These are phyloP conservation scores for Speoplatyrhinus poulsoni DNA, from an alignment of 2,113 vertebrate species.

Conservation along the genomic window DNA sequence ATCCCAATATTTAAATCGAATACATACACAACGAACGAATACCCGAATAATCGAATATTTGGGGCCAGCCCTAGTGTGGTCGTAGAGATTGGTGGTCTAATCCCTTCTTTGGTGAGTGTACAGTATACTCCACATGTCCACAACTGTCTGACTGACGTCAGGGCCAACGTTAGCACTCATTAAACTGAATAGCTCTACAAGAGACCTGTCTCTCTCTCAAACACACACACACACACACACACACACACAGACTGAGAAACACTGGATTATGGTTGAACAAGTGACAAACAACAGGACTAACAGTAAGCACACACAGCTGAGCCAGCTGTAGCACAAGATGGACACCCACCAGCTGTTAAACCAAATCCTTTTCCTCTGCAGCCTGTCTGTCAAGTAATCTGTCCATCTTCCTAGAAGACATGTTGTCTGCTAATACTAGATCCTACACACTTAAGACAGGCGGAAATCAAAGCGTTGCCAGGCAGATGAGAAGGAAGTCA, in stretches of 20 bases:
- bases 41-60: too few species aligned
- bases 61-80: too few species aligned
- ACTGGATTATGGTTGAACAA: constrained; percentile 43
- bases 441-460: too few species aligned
- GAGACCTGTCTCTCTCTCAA: background rate
- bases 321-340: constrained; percentile 22
- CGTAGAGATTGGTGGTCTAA: constrained; percentile 58
- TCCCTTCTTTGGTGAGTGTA: constrained; percentile 36
- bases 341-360: constrained; percentile 26
- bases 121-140: background rate
- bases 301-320: constrained; percentile 28
- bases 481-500: constrained; percentile 53
- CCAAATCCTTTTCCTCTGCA: background rate
- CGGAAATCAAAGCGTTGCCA: background rate
- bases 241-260: constrained; percentile 10
- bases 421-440: too few species aligned
- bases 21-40: too few species aligned
- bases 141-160: constrained; percentile 40
- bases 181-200: constrained; percentile 13
- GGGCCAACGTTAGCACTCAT: constrained; percentile 39
- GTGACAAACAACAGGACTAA: constrained; percentile 35
- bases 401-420: too few species aligned
- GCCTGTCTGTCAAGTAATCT: background rate
- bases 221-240: too few species aligned
- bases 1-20: too few species aligned